Evolutionary conservation across 2,888 invertebrate genomes (phyloP).

Genomic region (Pyrochroa serraticornis): DNA sequence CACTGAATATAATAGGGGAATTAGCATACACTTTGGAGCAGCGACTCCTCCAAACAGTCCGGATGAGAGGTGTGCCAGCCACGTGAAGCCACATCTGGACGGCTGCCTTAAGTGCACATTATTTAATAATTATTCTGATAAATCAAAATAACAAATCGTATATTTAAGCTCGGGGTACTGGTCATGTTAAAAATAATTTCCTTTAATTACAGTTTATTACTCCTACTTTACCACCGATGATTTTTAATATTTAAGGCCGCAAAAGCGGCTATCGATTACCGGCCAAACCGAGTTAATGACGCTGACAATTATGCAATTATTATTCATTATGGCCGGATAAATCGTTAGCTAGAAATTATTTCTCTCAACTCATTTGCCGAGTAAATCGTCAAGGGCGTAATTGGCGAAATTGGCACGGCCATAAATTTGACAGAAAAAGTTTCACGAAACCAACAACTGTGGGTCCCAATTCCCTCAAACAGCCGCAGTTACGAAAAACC

Average conservation of each 20-base stretch:
- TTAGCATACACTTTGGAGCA: constrained; percentile 56
- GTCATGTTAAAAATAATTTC: constrained; percentile 56
- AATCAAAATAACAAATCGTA: constrained; percentile 60
- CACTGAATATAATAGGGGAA: constrained; percentile 60
- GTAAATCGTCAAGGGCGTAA: not conserved
- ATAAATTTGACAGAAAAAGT: no score
- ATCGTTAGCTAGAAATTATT: constrained; percentile 11
- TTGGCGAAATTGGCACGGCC: not conserved
- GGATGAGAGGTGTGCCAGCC: constrained; percentile 11
- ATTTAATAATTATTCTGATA: constrained; percentile 61
- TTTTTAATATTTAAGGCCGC: constrained; percentile 34
- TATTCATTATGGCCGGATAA: constrained; percentile 31
- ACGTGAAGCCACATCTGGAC: constrained; percentile 36
- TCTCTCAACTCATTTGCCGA: constrained; percentile 10
- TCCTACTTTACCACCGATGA: constrained; percentile 44
- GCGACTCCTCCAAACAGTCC: not conserved
- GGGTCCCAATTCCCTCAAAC: no score
- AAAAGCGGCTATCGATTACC: constrained; percentile 29
- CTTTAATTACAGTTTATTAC: constrained; percentile 59
- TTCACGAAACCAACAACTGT: no score
- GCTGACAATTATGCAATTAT: constrained; percentile 40
- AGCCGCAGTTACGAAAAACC: no score
- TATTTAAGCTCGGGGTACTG: constrained; percentile 54
- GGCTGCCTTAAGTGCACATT: constrained; percentile 55
- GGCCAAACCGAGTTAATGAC: constrained; percentile 33